Evolutionary conservation across 2,113 vertebrate genomes (phyloP), one percentile per base, ranked within the genome.

Genomic region (Hippocampus barbouri): DNA sequence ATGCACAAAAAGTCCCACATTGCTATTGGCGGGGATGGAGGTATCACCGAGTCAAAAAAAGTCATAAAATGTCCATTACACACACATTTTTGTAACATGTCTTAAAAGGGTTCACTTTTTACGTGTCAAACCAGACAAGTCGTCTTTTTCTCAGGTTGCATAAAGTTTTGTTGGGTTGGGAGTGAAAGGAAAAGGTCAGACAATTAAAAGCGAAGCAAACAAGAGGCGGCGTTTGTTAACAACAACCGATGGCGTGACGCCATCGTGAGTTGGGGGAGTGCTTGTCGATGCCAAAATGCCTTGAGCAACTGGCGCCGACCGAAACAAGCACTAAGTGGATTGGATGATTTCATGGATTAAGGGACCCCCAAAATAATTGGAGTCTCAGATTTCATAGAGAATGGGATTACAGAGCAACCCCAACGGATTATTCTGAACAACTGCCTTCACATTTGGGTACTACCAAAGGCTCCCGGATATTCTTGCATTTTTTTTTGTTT

Each of bases 331-430:
- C 81, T 71, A 79, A 82, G 64, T 74, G 56, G 61, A 72, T 71
- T 72, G 53, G 75, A 84, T 77, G 59, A 71, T 66, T 68, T 57
- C 75, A 84, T 73, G 75, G 79, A 82, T 27, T 41, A 79, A 66
- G 49, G 59, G n/a, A 14, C 0, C 12, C 8, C 73, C 81, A 78
- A 83, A 83, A 38, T 38, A 79, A 82, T 74, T 81, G 59, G 57
- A 73, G 51, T 71, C 76, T 76, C 74, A 53, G 63, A 57, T 81
- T 77, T 81, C 68, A 77, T 57, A 59, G 66, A 70, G 56, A 70
- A 41, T 38, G 59, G 69, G 73, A 85, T 77, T 76, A 84, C 79
- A 81, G 56, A 15, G 34, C 69, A 74, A 83, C 77, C 56, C 76
- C 70, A 27, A n/a, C 9, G n/a, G 67, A 74, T 74, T 69, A 49